phyloP scores from a whole-genome alignment of 2,888 invertebrate genomes.

The Aspidiotus rigidus region DNA sequence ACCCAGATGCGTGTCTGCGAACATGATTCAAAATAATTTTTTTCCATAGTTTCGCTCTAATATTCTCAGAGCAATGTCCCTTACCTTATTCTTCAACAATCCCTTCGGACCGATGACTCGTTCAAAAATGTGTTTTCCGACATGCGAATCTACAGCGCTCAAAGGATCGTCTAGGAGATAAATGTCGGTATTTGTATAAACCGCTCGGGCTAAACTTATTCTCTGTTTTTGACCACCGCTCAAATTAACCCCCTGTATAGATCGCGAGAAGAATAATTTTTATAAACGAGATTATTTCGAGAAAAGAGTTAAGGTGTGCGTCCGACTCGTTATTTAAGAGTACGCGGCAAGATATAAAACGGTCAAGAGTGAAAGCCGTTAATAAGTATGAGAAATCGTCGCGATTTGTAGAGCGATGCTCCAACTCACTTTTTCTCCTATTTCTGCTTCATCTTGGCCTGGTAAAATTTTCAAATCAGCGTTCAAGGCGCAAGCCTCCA shows the following conservation, averaged over 20 bases:
- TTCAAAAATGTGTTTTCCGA: constrained; percentile 56
- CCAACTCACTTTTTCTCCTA: constrained; percentile 51
- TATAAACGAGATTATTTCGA: no score
- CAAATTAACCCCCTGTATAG: constrained; percentile 59
- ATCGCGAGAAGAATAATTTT: background rate
- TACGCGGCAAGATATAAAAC: no score
- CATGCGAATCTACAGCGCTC: constrained; percentile 56
- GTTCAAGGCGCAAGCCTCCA: constrained; percentile 82
- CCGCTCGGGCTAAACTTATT: constrained; percentile 82
- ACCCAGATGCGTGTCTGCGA: constrained; percentile 75
- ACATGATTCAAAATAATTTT: background rate
- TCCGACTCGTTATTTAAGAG: no score
- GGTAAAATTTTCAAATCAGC: constrained; percentile 88
- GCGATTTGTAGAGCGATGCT: no score
- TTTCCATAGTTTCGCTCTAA: background rate
- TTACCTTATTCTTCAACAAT: constrained; percentile 43
- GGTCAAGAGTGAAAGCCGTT: no score
- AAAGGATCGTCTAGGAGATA: constrained; percentile 93
- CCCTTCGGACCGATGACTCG: constrained; percentile 50
- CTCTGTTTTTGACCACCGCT: constrained; percentile 91
- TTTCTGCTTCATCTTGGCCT: constrained; percentile 94
- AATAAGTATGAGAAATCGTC: no score
- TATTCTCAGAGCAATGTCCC: background rate
- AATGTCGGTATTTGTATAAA: constrained; percentile 77
- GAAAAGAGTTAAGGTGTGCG: no score